A percentile compares a stretch with the other conserved stretches of the same genome.
phyloP scores from a whole-genome alignment of 1,140 invertebrate genomes.

The Drosophila rufa region DNA sequence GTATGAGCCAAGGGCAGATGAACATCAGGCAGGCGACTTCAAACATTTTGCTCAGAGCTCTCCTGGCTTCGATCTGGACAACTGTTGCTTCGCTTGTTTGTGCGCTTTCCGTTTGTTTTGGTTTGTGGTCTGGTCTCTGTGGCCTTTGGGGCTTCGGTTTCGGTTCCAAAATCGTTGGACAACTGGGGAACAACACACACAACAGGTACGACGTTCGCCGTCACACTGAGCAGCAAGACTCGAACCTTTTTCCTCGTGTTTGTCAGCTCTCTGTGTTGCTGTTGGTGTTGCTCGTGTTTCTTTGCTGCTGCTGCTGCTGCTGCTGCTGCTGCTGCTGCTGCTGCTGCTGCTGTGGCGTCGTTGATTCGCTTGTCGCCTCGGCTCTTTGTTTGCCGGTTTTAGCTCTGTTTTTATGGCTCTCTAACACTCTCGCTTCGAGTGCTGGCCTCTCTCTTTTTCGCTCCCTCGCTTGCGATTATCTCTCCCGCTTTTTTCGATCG shows the following conservation, averaged over 20 bases:
- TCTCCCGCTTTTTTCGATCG: slow-evolving; percentile 47
- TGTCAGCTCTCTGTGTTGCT: slow-evolving; percentile 28
- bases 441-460: not conserved
- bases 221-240: slow-evolving; percentile 56
- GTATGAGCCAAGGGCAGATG: slow-evolving; percentile 80
- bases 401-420: slow-evolving; percentile 21
- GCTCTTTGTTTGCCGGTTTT: slow-evolving; percentile 54
- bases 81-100: slow-evolving; percentile 22
- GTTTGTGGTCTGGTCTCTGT: not conserved
- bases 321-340: slow-evolving; percentile 9
- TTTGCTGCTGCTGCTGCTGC: slow-evolving; percentile 5
- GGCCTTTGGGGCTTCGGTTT: slow-evolving; percentile 13
- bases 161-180: slow-evolving; percentile 15
- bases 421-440: slow-evolving; percentile 2
- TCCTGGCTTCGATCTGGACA: slow-evolving; percentile 25
- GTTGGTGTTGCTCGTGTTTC: slow-evolving; percentile 30
- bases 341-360: slow-evolving; percentile 29
- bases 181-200: slow-evolving; percentile 28
- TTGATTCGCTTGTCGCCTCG: slow-evolving; percentile 38
- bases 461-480: slow-evolving; percentile 16
- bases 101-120: slow-evolving; percentile 14
- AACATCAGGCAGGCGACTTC: slow-evolving; percentile 83
- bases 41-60: slow-evolving; percentile 60
- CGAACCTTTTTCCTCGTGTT: slow-evolving; percentile 42
- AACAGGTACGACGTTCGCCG: slow-evolving; percentile 74